A percentile compares a stretch with the other conserved stretches of the same genome.
Conservation (phyloP, 1,140 invertebrate species). For the Druon quercuslanigerum region DNA sequence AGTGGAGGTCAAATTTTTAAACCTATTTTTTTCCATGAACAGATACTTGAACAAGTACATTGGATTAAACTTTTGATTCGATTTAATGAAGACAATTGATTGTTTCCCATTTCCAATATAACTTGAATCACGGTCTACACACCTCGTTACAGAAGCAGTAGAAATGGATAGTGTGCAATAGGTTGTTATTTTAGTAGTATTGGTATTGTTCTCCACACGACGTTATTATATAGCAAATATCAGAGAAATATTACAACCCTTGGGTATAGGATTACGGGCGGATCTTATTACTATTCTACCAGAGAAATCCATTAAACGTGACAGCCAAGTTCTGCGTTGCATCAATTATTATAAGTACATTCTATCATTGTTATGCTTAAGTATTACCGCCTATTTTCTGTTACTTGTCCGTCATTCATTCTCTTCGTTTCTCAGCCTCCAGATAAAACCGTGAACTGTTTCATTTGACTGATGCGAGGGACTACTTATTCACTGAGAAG, state of each 20-base stretch:
- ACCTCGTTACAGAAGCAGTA: not conserved
- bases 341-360: not conserved
- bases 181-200: not conserved
- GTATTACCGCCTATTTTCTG: too few species aligned
- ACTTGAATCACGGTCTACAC: not conserved
- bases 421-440: too few species aligned
- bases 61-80: not conserved
- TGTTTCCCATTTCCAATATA: not conserved
- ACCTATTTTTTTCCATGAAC: too few species aligned
- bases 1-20: too few species aligned
- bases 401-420: too few species aligned
- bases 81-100: not conserved
- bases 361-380: not conserved
- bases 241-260: not conserved
- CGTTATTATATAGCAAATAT: conserved; percentile 14
- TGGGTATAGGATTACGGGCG: not conserved
- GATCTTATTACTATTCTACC: not conserved
- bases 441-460: too few species aligned
- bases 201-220: not conserved
- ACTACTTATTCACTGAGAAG: too few species aligned
- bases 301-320: not conserved
- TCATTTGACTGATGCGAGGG: too few species aligned
- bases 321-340: not conserved
- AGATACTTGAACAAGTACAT: too few species aligned
- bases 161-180: not conserved